Percentiles rank a stretch among this genome's conserved stretches.
Evolutionary conservation across 2,797 vertebrate genomes (phyloP).

Genomic region (Betta splendens): DNA sequence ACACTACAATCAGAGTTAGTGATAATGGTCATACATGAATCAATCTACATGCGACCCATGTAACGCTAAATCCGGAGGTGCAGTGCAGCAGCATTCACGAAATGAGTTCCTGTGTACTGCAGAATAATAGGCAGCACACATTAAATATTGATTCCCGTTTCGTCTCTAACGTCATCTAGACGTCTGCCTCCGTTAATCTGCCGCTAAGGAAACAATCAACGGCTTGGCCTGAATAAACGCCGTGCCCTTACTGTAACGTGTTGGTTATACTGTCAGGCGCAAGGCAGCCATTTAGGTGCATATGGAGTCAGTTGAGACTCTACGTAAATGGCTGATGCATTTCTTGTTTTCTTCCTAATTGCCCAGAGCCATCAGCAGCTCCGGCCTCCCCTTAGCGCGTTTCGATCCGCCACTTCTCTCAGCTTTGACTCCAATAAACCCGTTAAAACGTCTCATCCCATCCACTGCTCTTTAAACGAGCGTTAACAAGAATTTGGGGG

Average conservation of each 20-base stretch:
- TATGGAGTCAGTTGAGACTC: conserved; percentile 81
- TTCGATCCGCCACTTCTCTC: conserved; percentile 42
- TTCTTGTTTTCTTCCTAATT: conserved; percentile 82
- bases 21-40: conserved; percentile 13
- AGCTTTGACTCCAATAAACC: conserved; percentile 23
- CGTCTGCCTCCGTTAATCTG: conserved; percentile 63
- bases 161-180: conserved; percentile 71
- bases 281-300: conserved; percentile 87
- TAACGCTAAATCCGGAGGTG: conserved; percentile 30
- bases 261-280: conserved; percentile 74
- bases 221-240: conserved; percentile 52
- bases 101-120: conserved; percentile 52
- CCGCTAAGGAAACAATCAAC: conserved; percentile 39
- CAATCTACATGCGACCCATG: conserved; percentile 53
- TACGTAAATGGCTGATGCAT: conserved; percentile 88
- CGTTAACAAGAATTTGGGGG: conserved; percentile 36
- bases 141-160: conserved; percentile 76
- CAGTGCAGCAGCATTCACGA: conserved; percentile 34
- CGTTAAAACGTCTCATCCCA: conserved; percentile 3
- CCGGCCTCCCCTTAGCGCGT: conserved; percentile 58
- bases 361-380: conserved; percentile 65
- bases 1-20: not conserved
- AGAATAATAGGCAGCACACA: conserved; percentile 70
- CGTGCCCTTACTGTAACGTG: conserved; percentile 67
- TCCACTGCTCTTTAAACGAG: conserved; percentile 30